Conservation (phyloP, 2,888 invertebrate species). For the Gymnocheta viridis region DNA sequence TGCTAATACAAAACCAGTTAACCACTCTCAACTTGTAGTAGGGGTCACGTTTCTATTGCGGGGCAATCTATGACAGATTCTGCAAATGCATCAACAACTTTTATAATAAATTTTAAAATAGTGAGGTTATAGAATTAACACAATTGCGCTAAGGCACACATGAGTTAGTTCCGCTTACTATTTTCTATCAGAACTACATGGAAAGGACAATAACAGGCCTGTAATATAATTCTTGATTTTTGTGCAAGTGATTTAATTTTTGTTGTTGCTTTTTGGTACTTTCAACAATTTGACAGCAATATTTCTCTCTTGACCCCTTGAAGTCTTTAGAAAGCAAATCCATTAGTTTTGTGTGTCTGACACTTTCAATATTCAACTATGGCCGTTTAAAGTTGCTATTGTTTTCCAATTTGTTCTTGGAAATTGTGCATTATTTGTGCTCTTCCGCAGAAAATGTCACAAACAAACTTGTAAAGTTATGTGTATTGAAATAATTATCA, state of each 20-base stretch:
- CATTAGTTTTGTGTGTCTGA: conserved; percentile 8
- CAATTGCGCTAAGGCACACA: too few species aligned
- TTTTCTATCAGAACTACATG: background rate
- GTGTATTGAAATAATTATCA: background rate
- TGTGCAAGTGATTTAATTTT: background rate
- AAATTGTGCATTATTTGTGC: background rate
- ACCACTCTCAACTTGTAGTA: too few species aligned
- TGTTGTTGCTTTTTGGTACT: background rate
- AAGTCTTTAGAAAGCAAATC: background rate
- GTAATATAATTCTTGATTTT: background rate
- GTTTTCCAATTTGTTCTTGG: background rate
- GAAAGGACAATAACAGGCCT: background rate
- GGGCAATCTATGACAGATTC: too few species aligned
- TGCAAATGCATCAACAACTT: too few species aligned
- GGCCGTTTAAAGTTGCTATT: background rate
- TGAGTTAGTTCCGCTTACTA: background rate
- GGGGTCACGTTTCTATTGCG: too few species aligned
- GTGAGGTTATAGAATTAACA: too few species aligned
- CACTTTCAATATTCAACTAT: conserved; percentile 1
- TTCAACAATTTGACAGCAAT: background rate
- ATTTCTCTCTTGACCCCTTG: conserved; percentile 1
- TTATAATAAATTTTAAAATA: too few species aligned
- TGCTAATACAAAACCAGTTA: too few species aligned
- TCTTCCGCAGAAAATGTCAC: background rate
- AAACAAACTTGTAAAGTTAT: background rate